Evolutionary conservation across 1,140 invertebrate genomes (phyloP).

Genomic region (Pachypeltis micranthus): DNA sequence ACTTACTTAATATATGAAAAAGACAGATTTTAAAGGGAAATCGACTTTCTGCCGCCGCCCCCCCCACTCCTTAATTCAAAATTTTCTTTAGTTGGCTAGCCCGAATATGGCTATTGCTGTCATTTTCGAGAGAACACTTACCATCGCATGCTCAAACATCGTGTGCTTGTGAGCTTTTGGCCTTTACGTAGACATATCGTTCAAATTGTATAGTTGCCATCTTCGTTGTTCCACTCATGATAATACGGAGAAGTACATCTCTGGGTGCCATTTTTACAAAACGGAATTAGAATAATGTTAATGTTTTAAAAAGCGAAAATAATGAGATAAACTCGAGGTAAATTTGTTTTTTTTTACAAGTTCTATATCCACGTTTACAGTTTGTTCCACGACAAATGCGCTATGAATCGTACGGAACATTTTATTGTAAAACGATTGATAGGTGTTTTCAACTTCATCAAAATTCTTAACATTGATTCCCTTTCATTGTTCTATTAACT

Average conservation of each 20-base stretch:
- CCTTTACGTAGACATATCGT: too few species aligned
- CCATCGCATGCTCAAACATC: too few species aligned
- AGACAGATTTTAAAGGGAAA: too few species aligned
- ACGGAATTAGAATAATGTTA: neutral
- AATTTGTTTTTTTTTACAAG: neutral
- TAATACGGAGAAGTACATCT: constrained; percentile 11
- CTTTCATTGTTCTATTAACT: too few species aligned
- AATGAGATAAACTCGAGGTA: too few species aligned
- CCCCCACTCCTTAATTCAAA: neutral
- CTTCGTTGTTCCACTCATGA: too few species aligned
- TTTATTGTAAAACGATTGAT: constrained; percentile 4
- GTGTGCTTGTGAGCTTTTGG: too few species aligned
- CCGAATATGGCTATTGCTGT: neutral
- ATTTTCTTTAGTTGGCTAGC: neutral
- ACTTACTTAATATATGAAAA: too few species aligned
- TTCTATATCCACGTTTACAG: neutral
- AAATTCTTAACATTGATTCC: neutral
- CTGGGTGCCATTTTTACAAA: constrained; percentile 13
- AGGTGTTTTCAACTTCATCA: constrained; percentile 11
- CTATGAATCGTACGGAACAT: neutral
- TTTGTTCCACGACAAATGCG: neutral
- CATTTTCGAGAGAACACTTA: too few species aligned
- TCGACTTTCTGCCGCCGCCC: too few species aligned
- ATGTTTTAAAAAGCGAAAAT: too few species aligned
- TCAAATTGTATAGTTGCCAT: too few species aligned